These are phyloP conservation scores for Epinotia brunnichana DNA, from an alignment of 2,888 invertebrate species.

Conservation along the genomic window DNA sequence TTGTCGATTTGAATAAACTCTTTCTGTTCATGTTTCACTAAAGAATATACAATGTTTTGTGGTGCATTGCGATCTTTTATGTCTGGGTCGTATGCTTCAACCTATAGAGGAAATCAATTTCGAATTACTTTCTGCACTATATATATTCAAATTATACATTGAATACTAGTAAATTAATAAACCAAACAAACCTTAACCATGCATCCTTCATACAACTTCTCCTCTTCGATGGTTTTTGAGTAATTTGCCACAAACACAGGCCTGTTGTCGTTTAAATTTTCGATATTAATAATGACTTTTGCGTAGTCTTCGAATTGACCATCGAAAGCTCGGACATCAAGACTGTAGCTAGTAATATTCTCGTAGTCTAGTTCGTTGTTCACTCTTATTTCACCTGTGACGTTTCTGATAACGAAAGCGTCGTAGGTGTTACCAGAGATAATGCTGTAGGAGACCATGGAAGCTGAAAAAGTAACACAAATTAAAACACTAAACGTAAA, in stretches of 20 bases:
- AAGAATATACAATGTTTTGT: constrained; percentile 90
- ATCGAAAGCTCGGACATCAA: constrained; percentile 93
- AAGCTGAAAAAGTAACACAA: constrained; percentile 78
- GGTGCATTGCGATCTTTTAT: constrained; percentile 89
- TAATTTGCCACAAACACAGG: constrained; percentile 91
- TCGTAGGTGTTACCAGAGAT: constrained; percentile 93
- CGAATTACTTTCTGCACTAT: not conserved
- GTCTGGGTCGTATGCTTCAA: constrained; percentile 93
- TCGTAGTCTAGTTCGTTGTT: constrained; percentile 92
- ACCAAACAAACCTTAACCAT: constrained; percentile 83
- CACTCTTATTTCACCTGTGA: constrained; percentile 93
- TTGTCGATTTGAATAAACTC: constrained; percentile 89
- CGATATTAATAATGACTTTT: constrained; percentile 92
- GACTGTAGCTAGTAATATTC: constrained; percentile 90
- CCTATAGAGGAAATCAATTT: constrained; percentile 57
- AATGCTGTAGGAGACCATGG: constrained; percentile 93
- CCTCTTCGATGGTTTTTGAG: constrained; percentile 90
- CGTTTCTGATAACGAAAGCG: constrained; percentile 92
- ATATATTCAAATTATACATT: not conserved
- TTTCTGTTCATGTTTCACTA: constrained; percentile 88
- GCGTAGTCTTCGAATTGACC: constrained; percentile 93
- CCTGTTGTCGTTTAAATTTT: constrained; percentile 96
- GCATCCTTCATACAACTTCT: constrained; percentile 87
- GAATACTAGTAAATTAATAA: no score
- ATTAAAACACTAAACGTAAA: not conserved